Evolutionary conservation across 2,113 vertebrate species (phyloP).

Genomic region (Eulacestoma nigropectus): DNA sequence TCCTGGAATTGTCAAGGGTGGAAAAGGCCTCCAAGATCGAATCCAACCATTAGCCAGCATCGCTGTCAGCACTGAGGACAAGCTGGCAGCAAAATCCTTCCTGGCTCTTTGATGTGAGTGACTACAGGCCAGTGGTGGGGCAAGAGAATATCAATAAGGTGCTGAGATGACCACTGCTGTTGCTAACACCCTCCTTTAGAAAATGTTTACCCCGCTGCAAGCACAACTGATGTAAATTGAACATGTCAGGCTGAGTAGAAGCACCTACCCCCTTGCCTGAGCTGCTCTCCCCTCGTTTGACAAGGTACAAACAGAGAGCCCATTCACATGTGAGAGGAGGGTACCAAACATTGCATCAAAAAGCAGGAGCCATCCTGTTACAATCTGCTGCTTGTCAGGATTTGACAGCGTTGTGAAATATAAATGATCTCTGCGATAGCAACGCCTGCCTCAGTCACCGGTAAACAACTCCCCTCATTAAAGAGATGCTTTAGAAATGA

Average conservation of each 20-base stretch:
- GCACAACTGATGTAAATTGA: slow-evolving; percentile 33
- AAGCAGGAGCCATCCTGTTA: slow-evolving; percentile 42
- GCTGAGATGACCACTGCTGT: not conserved
- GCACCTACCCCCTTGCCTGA: not conserved
- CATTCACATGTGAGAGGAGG: not conserved
- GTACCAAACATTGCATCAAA: slow-evolving; percentile 41
- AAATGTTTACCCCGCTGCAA: slow-evolving; percentile 8
- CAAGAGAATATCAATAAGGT: not conserved
- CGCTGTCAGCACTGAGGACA: not conserved
- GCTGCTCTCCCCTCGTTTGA: not conserved
- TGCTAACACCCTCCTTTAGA: not conserved
- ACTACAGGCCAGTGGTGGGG: not conserved
- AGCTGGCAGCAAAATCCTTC: not conserved
- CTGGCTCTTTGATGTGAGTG: not conserved
- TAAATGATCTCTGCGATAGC: slow-evolving; percentile 56
- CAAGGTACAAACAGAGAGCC: slow-evolving; percentile 46
- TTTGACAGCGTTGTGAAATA: slow-evolving; percentile 66
- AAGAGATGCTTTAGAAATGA: slow-evolving; percentile 56
- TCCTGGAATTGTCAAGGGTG: not conserved
- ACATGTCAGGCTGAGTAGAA: slow-evolving; percentile 2
- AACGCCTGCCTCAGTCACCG: slow-evolving; percentile 20
- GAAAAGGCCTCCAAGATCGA: not conserved
- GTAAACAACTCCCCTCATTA: slow-evolving; percentile 58
- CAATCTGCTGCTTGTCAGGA: slow-evolving; percentile 65
- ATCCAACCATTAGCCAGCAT: not conserved